Conservation (phyloP, 2,797 vertebrate species). For the Hippopotamyrus pictus region DNA sequence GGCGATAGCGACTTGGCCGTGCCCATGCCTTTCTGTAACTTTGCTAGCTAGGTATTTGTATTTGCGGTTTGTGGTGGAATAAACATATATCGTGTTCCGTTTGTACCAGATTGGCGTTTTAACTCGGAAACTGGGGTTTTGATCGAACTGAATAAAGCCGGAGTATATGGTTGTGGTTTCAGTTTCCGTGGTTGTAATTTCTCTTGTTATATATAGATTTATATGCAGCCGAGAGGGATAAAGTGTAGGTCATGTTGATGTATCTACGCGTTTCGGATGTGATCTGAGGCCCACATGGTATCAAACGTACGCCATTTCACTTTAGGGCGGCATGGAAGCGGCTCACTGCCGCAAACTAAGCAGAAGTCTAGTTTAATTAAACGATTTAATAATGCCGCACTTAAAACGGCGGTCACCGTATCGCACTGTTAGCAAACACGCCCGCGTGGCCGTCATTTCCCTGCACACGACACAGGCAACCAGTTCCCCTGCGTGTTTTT, state of each 20-base stretch:
- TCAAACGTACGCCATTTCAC: not conserved
- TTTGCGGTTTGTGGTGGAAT: slow-evolving; percentile 13
- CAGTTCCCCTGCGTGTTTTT: not conserved
- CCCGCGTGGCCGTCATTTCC: not conserved
- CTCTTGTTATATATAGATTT: not conserved
- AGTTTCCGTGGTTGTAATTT: not conserved
- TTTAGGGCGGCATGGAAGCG: not conserved
- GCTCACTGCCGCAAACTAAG: not conserved
- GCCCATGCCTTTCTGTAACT: slow-evolving; percentile 12
- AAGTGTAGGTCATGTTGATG: not conserved
- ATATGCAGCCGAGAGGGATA: not conserved
- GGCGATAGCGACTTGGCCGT: not conserved
- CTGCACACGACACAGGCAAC: not conserved
- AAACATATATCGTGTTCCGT: not conserved
- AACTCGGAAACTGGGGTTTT: not conserved
- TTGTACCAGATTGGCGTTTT: not conserved
- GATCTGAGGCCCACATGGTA: not conserved
- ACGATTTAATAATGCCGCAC: not conserved
- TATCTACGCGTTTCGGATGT: not conserved
- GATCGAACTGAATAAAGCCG: not conserved
- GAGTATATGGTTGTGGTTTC: not conserved
- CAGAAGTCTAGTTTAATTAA: not conserved
- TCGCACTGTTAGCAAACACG: not conserved
- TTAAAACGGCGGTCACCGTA: not conserved
- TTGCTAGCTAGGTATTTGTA: not conserved